These are phyloP conservation scores for Drosophila novamexicana DNA, from an alignment of 1,140 invertebrate species.

Conservation along the genomic window DNA sequence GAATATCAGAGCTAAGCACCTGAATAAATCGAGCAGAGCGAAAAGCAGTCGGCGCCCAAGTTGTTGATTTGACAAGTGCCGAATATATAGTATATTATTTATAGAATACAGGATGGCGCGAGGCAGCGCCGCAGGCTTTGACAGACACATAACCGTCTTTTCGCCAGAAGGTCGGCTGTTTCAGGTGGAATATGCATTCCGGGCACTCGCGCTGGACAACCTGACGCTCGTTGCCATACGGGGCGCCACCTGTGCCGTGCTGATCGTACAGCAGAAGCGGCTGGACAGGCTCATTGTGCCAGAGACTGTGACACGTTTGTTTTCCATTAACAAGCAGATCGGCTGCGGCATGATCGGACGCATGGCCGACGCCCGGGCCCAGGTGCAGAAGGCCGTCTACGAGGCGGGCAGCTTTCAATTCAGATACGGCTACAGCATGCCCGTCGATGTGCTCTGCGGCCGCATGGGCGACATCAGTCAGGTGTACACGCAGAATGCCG, in stretches of 20 bases:
- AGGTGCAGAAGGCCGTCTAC: conserved; percentile 98
- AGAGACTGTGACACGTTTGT: conserved; percentile 95
- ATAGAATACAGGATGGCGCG: conserved; percentile 90
- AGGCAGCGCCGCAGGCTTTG: conserved; percentile 99
- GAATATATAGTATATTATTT: too few species aligned
- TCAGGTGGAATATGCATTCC: conserved; percentile 99
- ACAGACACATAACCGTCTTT: conserved; percentile 99
- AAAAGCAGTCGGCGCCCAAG: too few species aligned
- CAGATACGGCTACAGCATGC: conserved; percentile 97
- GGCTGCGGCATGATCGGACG: conserved; percentile 99
- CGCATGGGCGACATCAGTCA: conserved; percentile 99
- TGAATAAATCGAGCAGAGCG: too few species aligned
- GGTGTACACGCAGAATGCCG: conserved; percentile 99
- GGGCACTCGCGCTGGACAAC: conserved; percentile 99
- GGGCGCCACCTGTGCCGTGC: conserved; percentile 95
- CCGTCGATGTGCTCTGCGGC: conserved; percentile 96
- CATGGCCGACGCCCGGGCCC: conserved; percentile 98
- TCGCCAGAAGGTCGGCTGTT: conserved; percentile 99
- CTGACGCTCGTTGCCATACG: conserved; percentile 97
- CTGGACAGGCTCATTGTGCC: conserved; percentile 98
- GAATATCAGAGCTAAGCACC: too few species aligned
- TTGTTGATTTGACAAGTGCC: too few species aligned
- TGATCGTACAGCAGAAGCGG: conserved; percentile 98
- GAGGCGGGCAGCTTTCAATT: conserved; percentile 99
- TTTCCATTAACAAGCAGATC: conserved; percentile 94